Evolutionary conservation across 2,888 invertebrate species (phyloP).

Genomic region (Azorinus chamasolen): DNA sequence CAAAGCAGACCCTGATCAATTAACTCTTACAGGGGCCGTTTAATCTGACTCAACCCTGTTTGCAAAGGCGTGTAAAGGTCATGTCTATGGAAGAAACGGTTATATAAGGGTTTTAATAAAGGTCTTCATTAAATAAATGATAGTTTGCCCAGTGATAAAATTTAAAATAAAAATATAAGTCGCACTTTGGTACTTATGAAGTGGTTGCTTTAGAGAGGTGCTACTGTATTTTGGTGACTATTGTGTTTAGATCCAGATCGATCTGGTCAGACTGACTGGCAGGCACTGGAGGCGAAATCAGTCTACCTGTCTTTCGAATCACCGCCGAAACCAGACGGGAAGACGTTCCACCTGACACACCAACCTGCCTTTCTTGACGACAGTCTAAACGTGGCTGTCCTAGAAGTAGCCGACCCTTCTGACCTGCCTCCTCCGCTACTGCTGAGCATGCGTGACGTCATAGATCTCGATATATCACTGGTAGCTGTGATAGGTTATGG

Average conservation of each 20-base stretch:
- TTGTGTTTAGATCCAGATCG: slow-evolving; percentile 57
- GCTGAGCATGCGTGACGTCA: slow-evolving; percentile 37
- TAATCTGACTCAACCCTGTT: too few species aligned
- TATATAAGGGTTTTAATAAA: too few species aligned
- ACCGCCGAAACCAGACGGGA: slow-evolving; percentile 14
- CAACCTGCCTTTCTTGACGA: slow-evolving; percentile 51
- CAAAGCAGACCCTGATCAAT: too few species aligned
- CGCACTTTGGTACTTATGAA: too few species aligned
- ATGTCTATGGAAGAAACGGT: too few species aligned
- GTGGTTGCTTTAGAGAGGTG: too few species aligned
- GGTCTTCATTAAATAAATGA: too few species aligned
- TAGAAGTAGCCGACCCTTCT: slow-evolving; percentile 30
- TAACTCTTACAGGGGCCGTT: too few species aligned
- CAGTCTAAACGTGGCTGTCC: slow-evolving; percentile 48
- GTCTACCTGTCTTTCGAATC: slow-evolving; percentile 46
- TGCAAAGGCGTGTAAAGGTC: too few species aligned
- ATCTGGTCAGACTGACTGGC: slow-evolving; percentile 48
- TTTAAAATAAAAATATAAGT: too few species aligned
- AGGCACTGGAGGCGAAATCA: slow-evolving; percentile 36
- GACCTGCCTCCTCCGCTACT: slow-evolving; percentile 43
- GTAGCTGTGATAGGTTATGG: slow-evolving; percentile 53
- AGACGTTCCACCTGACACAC: slow-evolving; percentile 20
- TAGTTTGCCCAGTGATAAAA: too few species aligned
- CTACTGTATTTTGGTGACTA: too few species aligned
- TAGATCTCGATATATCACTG: slow-evolving; percentile 14